Base-by-base conservation (phyloP, 2,888 invertebrate genomes). In the Ametastegia equiseti region DNA sequence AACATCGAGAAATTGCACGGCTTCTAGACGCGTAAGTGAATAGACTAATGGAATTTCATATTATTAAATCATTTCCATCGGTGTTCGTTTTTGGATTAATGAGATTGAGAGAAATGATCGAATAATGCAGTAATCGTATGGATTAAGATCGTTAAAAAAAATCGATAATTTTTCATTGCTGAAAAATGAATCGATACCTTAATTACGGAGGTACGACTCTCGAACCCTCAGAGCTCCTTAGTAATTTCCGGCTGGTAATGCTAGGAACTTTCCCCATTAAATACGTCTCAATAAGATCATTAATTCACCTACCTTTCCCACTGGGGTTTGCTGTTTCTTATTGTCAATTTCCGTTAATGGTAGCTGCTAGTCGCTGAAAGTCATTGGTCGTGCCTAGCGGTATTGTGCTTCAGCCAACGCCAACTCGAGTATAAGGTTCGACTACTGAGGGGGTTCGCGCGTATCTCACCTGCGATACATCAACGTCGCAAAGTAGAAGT, bases 271-370 rank as follows among this genome's bases (percentile, higher is more conserved):
- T 80, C 54, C 71, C 80, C 71, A 80, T 80, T 80, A 80, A 60
- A 71, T 80, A 80, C 80, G 80, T 71, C 80, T 80, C 80, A 80
- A 80, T 80, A 80, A 80, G 60, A 80, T 80, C 80, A 80, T 80
- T 80, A 80, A 80, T 80, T 80, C 80, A 80, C 80, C 71, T 15
- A 71, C 71, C 71, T 57, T 80, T 71, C 30, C 80, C 80, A 47
- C 42, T 71, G 71, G 71, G 71, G 60, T 80, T 73, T 71, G 71
- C 57, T 80, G 57, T 80, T 80, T 80, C 80, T 80, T 60, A 80
- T 80, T 80, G 80, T 80, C 80, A 80, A 80, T 80, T 80, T 80
- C 69, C 80, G 71, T 71, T 80, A 80, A 80, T 80, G 80, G 71
- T 80, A 39, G 42, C 57, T 78, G 27, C 60, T 63, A 60, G 27